Evolutionary conservation across 1,140 invertebrate species (phyloP).

Genomic region (Alviniconcha marisindica): DNA sequence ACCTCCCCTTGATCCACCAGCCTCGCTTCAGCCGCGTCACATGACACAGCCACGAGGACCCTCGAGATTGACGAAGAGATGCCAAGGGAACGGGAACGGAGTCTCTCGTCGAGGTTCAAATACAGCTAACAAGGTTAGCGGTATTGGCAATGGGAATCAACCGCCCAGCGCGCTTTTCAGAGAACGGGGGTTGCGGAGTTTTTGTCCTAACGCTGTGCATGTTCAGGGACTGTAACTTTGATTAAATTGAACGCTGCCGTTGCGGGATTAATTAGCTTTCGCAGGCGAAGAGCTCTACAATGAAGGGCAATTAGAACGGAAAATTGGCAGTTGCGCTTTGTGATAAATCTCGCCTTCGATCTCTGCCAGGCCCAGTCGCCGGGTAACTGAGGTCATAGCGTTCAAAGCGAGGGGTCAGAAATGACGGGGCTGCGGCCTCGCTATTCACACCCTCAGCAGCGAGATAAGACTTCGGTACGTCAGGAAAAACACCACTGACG

Average conservation of each 20-base stretch:
- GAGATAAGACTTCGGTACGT: no score
- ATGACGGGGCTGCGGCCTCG: no score
- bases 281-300: neutral
- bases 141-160: neutral
- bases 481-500: no score
- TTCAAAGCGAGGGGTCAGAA: no score
- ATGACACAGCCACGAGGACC: constrained; percentile 17
- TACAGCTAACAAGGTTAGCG: neutral
- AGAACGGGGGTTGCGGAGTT: neutral
- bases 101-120: neutral
- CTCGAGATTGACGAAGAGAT: constrained; percentile 19
- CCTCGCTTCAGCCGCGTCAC: constrained; percentile 12
- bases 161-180: neutral
- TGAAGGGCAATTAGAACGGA: constrained; percentile 26
- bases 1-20: constrained; percentile 30
- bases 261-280: constrained; percentile 22
- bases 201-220: neutral
- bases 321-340: constrained; percentile 31
- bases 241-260: constrained; percentile 12
- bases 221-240: constrained; percentile 13
- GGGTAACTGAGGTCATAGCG: neutral
- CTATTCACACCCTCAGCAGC: no score
- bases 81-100: neutral
- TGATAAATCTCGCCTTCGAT: constrained; percentile 31
- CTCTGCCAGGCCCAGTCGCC: neutral